phyloP scores from a whole-genome alignment of 2,888 invertebrate genomes.

The Auanema freiburgensis region DNA sequence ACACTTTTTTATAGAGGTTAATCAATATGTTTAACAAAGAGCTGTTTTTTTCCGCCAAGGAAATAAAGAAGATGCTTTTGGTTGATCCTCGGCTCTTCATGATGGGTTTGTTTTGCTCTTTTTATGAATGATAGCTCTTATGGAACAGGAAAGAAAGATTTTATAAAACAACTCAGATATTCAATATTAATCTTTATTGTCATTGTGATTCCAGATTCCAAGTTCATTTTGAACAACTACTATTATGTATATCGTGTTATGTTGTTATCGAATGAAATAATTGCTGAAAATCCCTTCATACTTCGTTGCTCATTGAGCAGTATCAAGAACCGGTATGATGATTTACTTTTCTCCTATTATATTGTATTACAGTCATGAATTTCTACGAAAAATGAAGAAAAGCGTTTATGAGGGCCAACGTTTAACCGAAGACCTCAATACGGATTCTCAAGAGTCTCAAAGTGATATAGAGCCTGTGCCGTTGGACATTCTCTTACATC shows the following conservation, averaged over 20 bases:
- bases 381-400: conserved; percentile 75
- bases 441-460: conserved; percentile 5
- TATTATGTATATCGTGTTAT: conserved; percentile 81
- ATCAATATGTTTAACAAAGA: conserved; percentile 68
- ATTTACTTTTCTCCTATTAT: too few relatives aligned
- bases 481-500: conserved; percentile 73
- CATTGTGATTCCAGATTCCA: conserved; percentile 71
- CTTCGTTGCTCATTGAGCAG: conserved; percentile 67
- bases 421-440: conserved; percentile 75
- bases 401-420: conserved; percentile 80
- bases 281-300: conserved; percentile 74
- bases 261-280: conserved; percentile 75
- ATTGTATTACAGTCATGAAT: conserved; percentile 74
- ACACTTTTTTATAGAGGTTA: conserved; percentile 41
- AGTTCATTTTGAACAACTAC: conserved; percentile 74
- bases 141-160: neutral
- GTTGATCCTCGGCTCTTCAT: conserved; percentile 77
- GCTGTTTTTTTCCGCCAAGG: conserved; percentile 79
- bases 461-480: conserved; percentile 70
- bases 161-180: conserved; percentile 8
- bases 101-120: conserved; percentile 70
- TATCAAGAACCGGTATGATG: conserved; percentile 23
- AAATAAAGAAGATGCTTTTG: conserved; percentile 76
- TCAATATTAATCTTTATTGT: too few relatives aligned
- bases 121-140: neutral